phyloP scores from a whole-genome alignment of 1,140 invertebrate genomes.

The Chrysopa pallens region DNA sequence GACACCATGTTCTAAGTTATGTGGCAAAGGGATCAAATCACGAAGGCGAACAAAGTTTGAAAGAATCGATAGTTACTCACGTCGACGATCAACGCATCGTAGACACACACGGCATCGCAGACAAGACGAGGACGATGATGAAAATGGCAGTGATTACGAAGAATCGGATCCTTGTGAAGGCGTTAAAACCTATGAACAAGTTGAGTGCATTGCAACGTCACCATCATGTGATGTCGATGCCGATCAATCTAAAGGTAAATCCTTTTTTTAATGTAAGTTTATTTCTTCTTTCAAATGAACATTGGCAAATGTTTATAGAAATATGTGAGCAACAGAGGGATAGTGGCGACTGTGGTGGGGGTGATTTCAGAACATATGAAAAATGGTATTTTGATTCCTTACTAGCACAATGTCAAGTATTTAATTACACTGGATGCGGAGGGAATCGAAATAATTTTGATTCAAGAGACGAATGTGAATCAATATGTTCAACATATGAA shows the following conservation, averaged over 20 bases:
- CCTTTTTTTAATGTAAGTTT: not conserved
- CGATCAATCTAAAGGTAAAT: slow-evolving; percentile 9
- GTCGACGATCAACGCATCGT: slow-evolving; percentile 1
- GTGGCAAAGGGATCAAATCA: slow-evolving; percentile 40
- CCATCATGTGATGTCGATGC: slow-evolving; percentile 7
- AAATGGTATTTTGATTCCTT: slow-evolving; percentile 54
- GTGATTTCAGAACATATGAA: slow-evolving; percentile 27
- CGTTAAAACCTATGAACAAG: slow-evolving; percentile 5
- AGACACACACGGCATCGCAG: slow-evolving; percentile 4
- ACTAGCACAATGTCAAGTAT: slow-evolving; percentile 43
- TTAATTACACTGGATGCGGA: slow-evolving; percentile 58
- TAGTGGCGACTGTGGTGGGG: slow-evolving; percentile 20
- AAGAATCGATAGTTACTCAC: slow-evolving; percentile 4
- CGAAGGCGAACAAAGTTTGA: slow-evolving; percentile 24
- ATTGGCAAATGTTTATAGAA: slow-evolving; percentile 15
- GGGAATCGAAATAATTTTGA: slow-evolving; percentile 59
- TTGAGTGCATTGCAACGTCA: slow-evolving; percentile 5
- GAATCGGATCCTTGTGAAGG: slow-evolving; percentile 1
- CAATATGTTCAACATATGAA: slow-evolving; percentile 20
- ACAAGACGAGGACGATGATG: slow-evolving; percentile 9
- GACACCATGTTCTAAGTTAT: slow-evolving; percentile 43
- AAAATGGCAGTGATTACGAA: not conserved
- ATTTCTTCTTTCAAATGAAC: not conserved
- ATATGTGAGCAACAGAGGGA: slow-evolving; percentile 6
- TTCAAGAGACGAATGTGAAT: slow-evolving; percentile 25